Conservation (phyloP, 2,113 vertebrate species). For the Gymnocephalus cernua region DNA sequence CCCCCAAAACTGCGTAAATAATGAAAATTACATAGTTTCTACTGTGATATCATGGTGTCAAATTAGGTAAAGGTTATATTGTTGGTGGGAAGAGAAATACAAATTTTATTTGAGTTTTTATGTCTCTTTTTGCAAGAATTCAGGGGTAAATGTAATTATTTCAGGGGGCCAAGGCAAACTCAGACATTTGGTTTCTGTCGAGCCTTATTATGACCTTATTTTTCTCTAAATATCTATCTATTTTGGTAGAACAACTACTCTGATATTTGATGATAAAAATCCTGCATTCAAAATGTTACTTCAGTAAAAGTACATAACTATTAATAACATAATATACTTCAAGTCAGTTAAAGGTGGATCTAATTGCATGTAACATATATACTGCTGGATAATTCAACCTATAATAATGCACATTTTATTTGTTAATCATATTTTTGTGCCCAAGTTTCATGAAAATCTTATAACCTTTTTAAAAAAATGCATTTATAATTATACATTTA, state of each 20-base stretch:
- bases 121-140: not conserved
- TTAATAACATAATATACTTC: not conserved
- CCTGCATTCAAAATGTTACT: not conserved
- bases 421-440: not conserved
- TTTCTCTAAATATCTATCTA: not conserved
- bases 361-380: not conserved
- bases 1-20: conserved; percentile 13
- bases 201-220: not conserved
- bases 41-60: not conserved
- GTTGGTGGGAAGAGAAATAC: not conserved
- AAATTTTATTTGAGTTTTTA: not conserved
- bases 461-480: not conserved
- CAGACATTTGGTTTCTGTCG: too few species aligned
- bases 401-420: not conserved
- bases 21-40: conserved; percentile 25
- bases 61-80: not conserved
- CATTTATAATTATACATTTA: not conserved
- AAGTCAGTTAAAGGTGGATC: not conserved
- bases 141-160: not conserved
- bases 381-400: not conserved
- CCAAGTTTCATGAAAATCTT: too few species aligned
- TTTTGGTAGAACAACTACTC: not conserved
- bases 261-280: not conserved
- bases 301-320: not conserved
- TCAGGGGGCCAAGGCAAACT: not conserved